These are phyloP conservation scores for Alethe diademata DNA, from an alignment of 2,113 vertebrate species.

Conservation along the genomic window DNA sequence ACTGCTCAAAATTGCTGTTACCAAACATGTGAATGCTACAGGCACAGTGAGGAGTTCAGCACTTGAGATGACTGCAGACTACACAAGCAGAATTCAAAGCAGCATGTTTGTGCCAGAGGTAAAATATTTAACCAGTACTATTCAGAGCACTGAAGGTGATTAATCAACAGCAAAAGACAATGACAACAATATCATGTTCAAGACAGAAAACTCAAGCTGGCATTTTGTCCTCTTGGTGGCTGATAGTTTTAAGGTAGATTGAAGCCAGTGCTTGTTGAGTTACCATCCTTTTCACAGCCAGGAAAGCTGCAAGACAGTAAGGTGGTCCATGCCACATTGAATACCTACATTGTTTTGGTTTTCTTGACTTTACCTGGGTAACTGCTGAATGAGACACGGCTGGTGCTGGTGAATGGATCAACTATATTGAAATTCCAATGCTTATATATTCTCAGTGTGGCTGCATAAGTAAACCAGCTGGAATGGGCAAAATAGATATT, in stretches of 20 bases:
- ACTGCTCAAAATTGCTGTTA: background rate
- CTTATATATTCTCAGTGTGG: slow-evolving; percentile 90
- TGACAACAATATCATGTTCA: background rate
- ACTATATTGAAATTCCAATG: slow-evolving; percentile 88
- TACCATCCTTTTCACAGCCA: background rate
- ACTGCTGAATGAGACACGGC: slow-evolving; percentile 90
- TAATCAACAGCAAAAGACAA: background rate
- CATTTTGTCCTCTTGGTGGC: background rate
- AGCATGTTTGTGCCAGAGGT: background rate
- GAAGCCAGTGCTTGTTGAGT: background rate
- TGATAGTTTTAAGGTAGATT: background rate
- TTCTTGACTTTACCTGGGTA: slow-evolving; percentile 82
- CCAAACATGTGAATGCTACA: background rate
- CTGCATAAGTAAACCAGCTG: slow-evolving; percentile 92
- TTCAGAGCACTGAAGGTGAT: background rate
- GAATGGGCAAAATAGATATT: slow-evolving; percentile 91
- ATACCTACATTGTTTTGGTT: background rate
- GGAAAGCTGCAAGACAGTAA: background rate
- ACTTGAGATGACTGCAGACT: background rate
- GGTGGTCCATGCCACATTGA: background rate
- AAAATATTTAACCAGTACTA: slow-evolving; percentile 17
- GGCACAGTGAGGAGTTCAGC: background rate
- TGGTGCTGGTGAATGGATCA: slow-evolving; percentile 77
- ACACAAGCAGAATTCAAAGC: background rate
- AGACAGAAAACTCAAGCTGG: background rate